Conservation (phyloP, 2,888 invertebrate species). For the Lutraria lutraria region DNA sequence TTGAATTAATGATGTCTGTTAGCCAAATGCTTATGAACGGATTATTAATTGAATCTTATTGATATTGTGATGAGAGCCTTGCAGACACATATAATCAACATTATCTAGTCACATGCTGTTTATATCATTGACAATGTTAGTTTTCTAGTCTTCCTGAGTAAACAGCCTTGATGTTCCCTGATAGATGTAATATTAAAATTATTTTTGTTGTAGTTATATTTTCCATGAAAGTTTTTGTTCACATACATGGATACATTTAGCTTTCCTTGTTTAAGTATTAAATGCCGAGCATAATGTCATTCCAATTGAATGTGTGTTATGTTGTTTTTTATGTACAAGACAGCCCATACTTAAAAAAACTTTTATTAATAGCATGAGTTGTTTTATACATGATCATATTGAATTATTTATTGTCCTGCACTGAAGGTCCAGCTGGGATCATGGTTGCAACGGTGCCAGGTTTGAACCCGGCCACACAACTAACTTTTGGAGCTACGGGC, state of each 20-base stretch:
- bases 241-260: too few species aligned
- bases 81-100: neutral
- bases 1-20: neutral
- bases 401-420: conserved; percentile 63
- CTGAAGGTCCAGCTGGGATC: conserved; percentile 90
- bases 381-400: conserved; percentile 43
- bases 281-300: too few species aligned
- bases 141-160: neutral
- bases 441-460: conserved; percentile 93
- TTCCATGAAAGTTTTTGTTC: too few species aligned
- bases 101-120: neutral
- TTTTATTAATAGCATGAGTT: conserved; percentile 56
- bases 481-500: conserved; percentile 86
- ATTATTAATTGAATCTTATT: conserved; percentile 1
- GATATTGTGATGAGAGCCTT: neutral
- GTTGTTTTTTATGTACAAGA: conserved; percentile 15
- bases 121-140: neutral
- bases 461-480: conserved; percentile 92
- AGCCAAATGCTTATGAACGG: neutral
- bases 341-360: conserved; percentile 35
- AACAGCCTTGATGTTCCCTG: neutral
- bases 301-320: too few species aligned
- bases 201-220: neutral
- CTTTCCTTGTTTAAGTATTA: too few species aligned
- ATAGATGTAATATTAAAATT: neutral